A percentile compares a stretch with the other conserved stretches of the same genome.
phyloP scores from a whole-genome alignment of 2,888 invertebrate genomes.

The Scelioninae gen. 2 region DNA sequence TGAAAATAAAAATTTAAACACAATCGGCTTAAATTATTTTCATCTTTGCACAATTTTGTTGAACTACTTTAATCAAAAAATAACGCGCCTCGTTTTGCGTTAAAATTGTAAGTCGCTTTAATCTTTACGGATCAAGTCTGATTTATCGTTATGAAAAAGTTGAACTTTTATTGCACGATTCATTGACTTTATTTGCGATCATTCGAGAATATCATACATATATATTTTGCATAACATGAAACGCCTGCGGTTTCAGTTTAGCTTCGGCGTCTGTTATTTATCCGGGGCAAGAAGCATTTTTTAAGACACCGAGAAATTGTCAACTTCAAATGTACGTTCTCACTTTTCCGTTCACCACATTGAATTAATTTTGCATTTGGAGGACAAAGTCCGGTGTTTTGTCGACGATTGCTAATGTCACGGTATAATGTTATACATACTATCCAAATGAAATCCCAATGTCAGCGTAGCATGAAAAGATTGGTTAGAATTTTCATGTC shows the following conservation, averaged over 20 bases:
- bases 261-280: conserved; percentile 24
- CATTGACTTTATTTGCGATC: conserved; percentile 43
- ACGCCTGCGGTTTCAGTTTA: conserved; percentile 21
- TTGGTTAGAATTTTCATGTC: too few relatives aligned
- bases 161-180: conserved; percentile 46
- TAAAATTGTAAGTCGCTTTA: conserved; percentile 21
- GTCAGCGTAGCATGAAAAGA: too few relatives aligned
- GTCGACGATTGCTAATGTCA: too few relatives aligned
- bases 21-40: too few relatives aligned
- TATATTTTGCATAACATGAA: conserved; percentile 39
- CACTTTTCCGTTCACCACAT: neutral
- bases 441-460: too few relatives aligned
- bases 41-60: neutral
- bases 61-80: neutral
- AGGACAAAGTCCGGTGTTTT: too few relatives aligned
- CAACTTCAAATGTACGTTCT: neutral
- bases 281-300: conserved; percentile 4
- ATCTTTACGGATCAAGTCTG: conserved; percentile 37
- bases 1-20: conserved; percentile 1
- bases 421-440: too few relatives aligned
- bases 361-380: too few relatives aligned
- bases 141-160: conserved; percentile 37
- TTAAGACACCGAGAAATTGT: neutral
- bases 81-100: neutral
- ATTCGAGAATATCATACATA: conserved; percentile 20